Percentiles rank a stretch among this genome's conserved stretches.
Conservation (phyloP, 2,797 vertebrate species). For the Chrysocyon brachyurus region DNA sequence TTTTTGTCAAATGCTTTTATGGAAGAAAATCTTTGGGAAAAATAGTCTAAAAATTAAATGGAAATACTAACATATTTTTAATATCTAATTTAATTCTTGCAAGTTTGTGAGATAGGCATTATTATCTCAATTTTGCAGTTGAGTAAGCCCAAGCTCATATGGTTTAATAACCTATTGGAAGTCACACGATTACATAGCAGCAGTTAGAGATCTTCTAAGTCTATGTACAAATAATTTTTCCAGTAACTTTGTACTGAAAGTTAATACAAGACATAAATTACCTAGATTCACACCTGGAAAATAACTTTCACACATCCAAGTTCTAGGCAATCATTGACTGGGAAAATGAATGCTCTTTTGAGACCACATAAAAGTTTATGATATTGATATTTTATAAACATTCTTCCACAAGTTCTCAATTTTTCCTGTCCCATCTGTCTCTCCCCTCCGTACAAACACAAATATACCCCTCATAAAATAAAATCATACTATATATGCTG, state of each 20-base stretch:
- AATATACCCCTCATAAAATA: background rate
- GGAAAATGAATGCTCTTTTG: background rate
- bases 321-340: background rate
- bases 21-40: background rate
- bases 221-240: background rate
- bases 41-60: background rate
- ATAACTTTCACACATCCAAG: background rate
- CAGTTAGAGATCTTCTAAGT: background rate
- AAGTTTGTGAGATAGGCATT: background rate
- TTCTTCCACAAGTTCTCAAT: background rate
- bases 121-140: background rate
- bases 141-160: background rate
- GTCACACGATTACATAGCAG: background rate
- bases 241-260: background rate
- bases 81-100: background rate
- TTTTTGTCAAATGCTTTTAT: constrained; percentile 37
- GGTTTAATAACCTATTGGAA: background rate
- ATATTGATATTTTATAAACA: background rate
- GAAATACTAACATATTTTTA: background rate
- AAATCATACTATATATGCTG: background rate
- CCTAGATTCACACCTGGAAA: background rate
- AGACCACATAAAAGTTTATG: background rate
- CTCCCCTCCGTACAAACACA: background rate
- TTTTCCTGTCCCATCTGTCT: background rate
- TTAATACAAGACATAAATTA: background rate